A percentile compares a stretch with the other conserved stretches of the same genome.
phyloP scores from a whole-genome alignment of 2,797 vertebrate species.

The Petrocephalus sullivani region DNA sequence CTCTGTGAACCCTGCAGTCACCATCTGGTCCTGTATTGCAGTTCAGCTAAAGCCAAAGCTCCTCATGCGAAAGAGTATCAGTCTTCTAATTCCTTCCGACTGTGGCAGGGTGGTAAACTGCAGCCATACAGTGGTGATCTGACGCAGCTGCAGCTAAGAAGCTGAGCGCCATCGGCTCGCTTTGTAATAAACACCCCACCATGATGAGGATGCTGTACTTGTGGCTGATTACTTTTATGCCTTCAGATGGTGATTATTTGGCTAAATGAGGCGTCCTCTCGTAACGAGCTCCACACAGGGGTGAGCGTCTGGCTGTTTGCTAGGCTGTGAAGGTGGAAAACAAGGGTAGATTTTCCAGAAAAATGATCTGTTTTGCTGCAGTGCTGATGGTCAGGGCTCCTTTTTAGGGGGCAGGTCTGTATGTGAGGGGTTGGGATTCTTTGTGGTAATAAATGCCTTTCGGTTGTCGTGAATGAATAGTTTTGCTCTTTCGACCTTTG shows the following conservation, averaged over 20 bases:
- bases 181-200: not conserved
- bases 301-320: not conserved
- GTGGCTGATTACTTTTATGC: not conserved
- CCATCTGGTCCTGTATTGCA: not conserved
- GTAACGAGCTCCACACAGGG: not conserved
- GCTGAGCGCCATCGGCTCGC: not conserved
- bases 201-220: not conserved
- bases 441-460: not conserved
- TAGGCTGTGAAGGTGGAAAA: constrained; percentile 1
- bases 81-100: not conserved
- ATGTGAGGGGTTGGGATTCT: not conserved
- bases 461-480: not conserved
- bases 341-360: not conserved
- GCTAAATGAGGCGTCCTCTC: not conserved
- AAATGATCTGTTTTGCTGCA: not conserved
- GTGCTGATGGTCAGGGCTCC: not conserved
- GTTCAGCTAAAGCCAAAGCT: not conserved
- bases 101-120: not conserved
- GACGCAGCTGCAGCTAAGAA: not conserved
- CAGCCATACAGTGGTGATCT: not conserved
- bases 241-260: not conserved
- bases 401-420: not conserved
- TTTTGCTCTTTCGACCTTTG: not conserved
- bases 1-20: not conserved
- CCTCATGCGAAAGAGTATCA: not conserved